Evolutionary conservation across 2,888 invertebrate species (phyloP).

Genomic region (Pandemis corylana): DNA sequence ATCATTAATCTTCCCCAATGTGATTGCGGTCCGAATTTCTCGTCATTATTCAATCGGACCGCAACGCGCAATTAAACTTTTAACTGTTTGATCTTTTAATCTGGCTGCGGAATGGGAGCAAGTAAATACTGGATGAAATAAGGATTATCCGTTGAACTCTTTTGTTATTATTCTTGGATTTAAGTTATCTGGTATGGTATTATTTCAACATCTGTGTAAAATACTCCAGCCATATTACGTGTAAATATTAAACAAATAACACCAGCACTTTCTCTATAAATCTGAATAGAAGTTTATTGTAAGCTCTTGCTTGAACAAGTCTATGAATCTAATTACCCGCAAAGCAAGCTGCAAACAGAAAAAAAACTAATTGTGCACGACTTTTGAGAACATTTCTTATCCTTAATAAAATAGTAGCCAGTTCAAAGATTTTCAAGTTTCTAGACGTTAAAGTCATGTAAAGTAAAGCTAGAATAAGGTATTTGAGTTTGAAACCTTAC

Average conservation of each 20-base stretch:
- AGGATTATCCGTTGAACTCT: conserved; percentile 2
- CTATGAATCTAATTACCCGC: not conserved
- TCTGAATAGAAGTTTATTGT: not conserved
- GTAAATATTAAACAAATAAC: too few relatives aligned
- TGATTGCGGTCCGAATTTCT: conserved; percentile 66
- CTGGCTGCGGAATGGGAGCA: conserved; percentile 26
- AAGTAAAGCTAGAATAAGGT: not conserved
- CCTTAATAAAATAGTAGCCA: not conserved
- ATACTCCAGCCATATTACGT: not conserved
- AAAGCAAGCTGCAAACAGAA: not conserved
- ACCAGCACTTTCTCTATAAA: too few relatives aligned
- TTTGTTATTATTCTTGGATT: conserved; percentile 13
- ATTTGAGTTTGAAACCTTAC: not conserved
- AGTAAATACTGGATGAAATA: conserved; percentile 29
- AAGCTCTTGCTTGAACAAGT: not conserved
- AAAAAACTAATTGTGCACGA: not conserved
- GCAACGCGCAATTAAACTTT: conserved; percentile 49
- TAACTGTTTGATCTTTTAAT: conserved; percentile 41
- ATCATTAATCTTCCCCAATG: conserved; percentile 71
- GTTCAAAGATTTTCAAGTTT: not conserved
- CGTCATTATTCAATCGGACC: conserved; percentile 67
- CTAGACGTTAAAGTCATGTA: not conserved
- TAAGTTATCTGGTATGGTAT: not conserved
- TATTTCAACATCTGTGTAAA: not conserved
- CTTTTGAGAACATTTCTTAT: not conserved